Conservation (phyloP, 2,797 vertebrate species). For the Siniperca undulata region DNA sequence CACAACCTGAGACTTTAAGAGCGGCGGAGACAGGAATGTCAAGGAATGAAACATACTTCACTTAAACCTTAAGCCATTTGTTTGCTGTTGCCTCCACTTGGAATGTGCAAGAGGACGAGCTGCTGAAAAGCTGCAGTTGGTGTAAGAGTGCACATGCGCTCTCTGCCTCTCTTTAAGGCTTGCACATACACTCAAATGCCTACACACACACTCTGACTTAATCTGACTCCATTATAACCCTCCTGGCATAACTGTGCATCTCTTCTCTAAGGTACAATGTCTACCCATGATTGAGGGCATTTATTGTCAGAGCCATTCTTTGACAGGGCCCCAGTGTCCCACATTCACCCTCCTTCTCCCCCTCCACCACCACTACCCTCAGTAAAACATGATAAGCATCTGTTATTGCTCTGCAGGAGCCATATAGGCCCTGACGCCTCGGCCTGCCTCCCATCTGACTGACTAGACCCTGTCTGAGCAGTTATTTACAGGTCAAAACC, state of each 20-base stretch:
- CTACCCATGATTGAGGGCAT: constrained; percentile 64
- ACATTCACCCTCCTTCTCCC: constrained; percentile 25
- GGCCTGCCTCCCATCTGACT: constrained; percentile 80
- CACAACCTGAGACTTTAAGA: constrained; percentile 43
- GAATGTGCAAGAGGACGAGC: constrained; percentile 78
- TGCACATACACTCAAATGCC: constrained; percentile 8
- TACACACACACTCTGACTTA: constrained; percentile 18
- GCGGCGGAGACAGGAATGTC: constrained; percentile 41
- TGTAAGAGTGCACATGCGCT: constrained; percentile 61
- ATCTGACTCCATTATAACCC: constrained; percentile 41
- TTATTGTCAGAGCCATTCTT: constrained; percentile 66
- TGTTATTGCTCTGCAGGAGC: constrained; percentile 76
- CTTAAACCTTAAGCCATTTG: constrained; percentile 79
- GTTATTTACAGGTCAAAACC: constrained; percentile 89
- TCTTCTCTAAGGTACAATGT: constrained; percentile 51
- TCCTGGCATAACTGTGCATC: constrained; percentile 38
- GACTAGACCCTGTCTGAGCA: constrained; percentile 86
- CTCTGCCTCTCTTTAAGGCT: constrained; percentile 32
- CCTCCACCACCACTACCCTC: constrained; percentile 40
- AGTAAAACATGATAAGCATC: constrained; percentile 82
- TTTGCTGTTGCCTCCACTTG: constrained; percentile 78
- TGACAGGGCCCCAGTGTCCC: constrained; percentile 46
- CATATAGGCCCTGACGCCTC: constrained; percentile 69
- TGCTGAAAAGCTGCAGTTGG: constrained; percentile 73
- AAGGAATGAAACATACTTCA: constrained; percentile 76